Evolutionary conservation across 2,888 invertebrate genomes (phyloP), one percentile per base, ranked within the genome.

Genomic region (Lypha dubia): DNA sequence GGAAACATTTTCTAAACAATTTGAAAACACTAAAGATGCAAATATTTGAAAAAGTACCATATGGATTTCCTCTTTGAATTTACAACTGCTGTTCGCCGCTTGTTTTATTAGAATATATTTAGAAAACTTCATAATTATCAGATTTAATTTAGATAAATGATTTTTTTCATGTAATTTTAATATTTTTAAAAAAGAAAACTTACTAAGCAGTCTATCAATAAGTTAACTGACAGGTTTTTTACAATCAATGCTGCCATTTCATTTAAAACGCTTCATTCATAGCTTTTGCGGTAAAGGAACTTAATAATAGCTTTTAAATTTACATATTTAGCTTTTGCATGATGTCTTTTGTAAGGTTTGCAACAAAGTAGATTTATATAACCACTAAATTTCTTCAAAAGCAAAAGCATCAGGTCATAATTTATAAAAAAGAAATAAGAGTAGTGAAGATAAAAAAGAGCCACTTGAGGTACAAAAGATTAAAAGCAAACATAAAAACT

Each of bases 381-480:
- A 53, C 63, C 49, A 84, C 75, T 75, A 49, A 28, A 73, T 49
- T 41, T 35, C 53, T 46, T 77, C n/a, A 51, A 67, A 71, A 67
- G 32, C 70, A 77, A 62, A 24, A 63, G 49, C 49, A 73, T 68
- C 67, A 67, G 68, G 60, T 77, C 80, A 84, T 84, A 77, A 73
- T 44, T 84, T 73, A 73, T 62, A 68, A 44, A 51, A n/a, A 73
- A 67, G 65, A 84, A 85, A 76, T 80, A 84, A 79, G 74, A 71
- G 82, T 56, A 68, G 75, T 70, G 62, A 70, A 86, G 84, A 87
- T 86, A 87, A 86, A 87, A 87, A 85, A 77, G n/a, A n/a, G n/a
- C 70, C 70, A 84, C 86, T 85, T 83, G 82, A 86, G 84, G 84
- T 85, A 84, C 76, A 85, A 84, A 81, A 86, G 82, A 85, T 85